Evolutionary conservation across 2,888 invertebrate species (phyloP), one percentile per base, ranked within the genome.

Genomic region (Drosophila pegasa): DNA sequence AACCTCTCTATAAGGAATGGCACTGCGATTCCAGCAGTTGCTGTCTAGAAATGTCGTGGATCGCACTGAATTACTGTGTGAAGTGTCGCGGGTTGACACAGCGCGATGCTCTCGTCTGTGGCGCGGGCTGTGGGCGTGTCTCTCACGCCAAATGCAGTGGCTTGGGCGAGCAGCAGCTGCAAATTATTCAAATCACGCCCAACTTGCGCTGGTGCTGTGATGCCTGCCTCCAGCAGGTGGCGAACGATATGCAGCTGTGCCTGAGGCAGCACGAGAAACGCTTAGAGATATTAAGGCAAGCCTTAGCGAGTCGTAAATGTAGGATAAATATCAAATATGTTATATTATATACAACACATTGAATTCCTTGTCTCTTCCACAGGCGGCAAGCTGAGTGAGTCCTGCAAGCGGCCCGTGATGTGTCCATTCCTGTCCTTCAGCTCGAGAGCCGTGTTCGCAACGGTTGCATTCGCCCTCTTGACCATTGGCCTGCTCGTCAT

Each of bases 401-500:
- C 88, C 8, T 57, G 63, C 6, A 56, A 75, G 51, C 33, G 62
- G 52, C 73, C 87, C 3, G 31, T 55, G 6, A 9, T 73, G 7
- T 87, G 88, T 41, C 85, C 81, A 2, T 78, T 68, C 64, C 52
- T 89, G 52, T 79, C 88, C 20, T 41, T 89, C 43, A 63, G 76
- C 25, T 79, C 77, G 41, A 87, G 72, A 61, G 89, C 85, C 47
- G 51, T 86, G 43, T 45, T 68, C n/a, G 75, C 85, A 51, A 87
- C 89, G 33, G 70, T 57, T 3, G 29, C 60, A 3, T 66, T 89
- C n/a, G 86, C 79, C 9, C 37, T 83, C 14, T 51, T 88, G 6
- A 87, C 81, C 31, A 75, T 87, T 14, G 37, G 88, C 1, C 62
- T 88, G 50, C 89, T 80, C 52, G 72, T 82, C 16, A 58, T 87